These are phyloP conservation scores for Acanthococcus lagerstroemiae DNA, from an alignment of 2,888 invertebrate species.

Conservation along the genomic window DNA sequence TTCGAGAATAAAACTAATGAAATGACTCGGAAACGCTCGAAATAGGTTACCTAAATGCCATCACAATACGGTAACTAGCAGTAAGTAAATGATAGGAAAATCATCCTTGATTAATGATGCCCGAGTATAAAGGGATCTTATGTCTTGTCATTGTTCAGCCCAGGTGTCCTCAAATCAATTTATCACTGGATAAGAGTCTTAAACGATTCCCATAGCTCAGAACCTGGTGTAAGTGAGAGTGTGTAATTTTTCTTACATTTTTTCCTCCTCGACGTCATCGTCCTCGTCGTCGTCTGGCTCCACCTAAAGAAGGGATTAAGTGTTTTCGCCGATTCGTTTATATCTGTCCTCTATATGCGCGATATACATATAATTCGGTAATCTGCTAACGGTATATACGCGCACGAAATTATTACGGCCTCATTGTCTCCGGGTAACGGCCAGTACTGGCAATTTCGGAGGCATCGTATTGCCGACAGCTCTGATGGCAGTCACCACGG, in stretches of 20 bases:
- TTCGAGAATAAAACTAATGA: not conserved
- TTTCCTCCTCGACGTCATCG: not conserved
- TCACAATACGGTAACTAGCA: not conserved
- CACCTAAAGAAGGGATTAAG: not conserved
- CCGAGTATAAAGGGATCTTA: slow-evolving; percentile 20
- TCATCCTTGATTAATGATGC: slow-evolving; percentile 30
- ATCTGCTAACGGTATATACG: not conserved
- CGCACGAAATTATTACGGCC: too few relatives aligned
- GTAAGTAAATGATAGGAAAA: slow-evolving; percentile 23
- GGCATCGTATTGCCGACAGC: too few relatives aligned
- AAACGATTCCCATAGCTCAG: not conserved
- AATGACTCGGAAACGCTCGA: slow-evolving; percentile 1
- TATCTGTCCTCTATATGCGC: not conserved
- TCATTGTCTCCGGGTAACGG: too few relatives aligned
- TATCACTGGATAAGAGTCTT: slow-evolving; percentile 15
- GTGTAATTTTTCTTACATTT: not conserved
- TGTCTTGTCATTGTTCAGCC: slow-evolving; percentile 22
- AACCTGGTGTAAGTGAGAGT: not conserved
- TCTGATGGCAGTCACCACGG: too few relatives aligned
- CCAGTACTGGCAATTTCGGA: not conserved
- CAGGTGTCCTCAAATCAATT: slow-evolving; percentile 28
- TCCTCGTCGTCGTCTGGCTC: not conserved
- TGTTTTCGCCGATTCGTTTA: not conserved
- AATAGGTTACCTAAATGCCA: not conserved
- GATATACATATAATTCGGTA: not conserved